Percentiles rank a stretch among this genome's conserved stretches.
phyloP scores from a whole-genome alignment of 2,797 vertebrate species.

The Parambassis ranga region DNA sequence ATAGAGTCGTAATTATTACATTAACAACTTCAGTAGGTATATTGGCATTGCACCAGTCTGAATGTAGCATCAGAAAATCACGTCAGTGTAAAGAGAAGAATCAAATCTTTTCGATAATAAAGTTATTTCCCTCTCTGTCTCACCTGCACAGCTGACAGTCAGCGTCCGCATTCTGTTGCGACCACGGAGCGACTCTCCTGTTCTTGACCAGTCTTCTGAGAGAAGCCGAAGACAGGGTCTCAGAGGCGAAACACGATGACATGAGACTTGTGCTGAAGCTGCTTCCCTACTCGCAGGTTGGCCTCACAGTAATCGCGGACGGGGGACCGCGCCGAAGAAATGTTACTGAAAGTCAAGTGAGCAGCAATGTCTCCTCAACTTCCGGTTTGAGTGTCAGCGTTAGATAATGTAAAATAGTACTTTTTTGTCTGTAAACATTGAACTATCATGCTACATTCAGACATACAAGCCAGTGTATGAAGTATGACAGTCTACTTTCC shows the following conservation, averaged over 20 bases:
- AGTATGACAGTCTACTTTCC: no score
- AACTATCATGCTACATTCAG: no score
- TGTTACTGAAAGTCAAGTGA: not conserved
- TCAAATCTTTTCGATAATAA: no score
- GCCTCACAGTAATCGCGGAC: not conserved
- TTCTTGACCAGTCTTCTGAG: constrained; percentile 63
- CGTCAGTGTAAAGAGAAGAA: no score
- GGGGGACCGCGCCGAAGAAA: not conserved
- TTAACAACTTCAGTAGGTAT: no score
- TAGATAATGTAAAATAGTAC: not conserved
- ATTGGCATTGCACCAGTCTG: no score
- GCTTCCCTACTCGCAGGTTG: not conserved
- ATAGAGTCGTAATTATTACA: no score
- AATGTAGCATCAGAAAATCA: no score
- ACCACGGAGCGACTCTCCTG: constrained; percentile 59
- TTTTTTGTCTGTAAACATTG: no score
- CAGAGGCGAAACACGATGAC: constrained; percentile 70
- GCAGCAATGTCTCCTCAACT: not conserved
- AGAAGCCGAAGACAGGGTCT: constrained; percentile 72
- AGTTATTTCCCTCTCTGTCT: no score
- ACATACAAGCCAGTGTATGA: no score
- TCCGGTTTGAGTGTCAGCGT: constrained; percentile 5
- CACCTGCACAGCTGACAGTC: constrained; percentile 75
- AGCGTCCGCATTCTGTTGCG: constrained; percentile 48
- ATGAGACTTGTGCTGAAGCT: constrained; percentile 38